A percentile compares a stretch with the other conserved stretches of the same genome.
Evolutionary conservation across 2,888 invertebrate genomes (phyloP).

Genomic region (Thymelicus lineola): DNA sequence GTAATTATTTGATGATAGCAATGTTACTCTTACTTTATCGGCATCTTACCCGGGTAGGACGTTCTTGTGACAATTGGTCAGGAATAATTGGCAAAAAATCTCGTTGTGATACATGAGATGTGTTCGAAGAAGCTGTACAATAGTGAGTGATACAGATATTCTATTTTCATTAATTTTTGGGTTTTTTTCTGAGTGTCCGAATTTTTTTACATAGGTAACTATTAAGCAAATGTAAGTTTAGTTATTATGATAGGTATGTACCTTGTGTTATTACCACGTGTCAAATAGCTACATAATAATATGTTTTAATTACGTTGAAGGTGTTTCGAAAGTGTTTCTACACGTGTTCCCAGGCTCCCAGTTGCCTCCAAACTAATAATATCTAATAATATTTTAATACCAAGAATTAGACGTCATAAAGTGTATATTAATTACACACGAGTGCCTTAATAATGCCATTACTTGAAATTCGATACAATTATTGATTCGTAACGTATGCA

Average conservation of each 20-base stretch:
- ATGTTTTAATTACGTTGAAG: no score
- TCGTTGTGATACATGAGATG: constrained; percentile 42
- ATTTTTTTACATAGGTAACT: no score
- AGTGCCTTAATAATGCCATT: constrained; percentile 28
- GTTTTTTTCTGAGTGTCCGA: not conserved
- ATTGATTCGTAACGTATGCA: constrained; percentile 13
- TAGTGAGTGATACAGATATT: constrained; percentile 53
- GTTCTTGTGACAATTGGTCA: constrained; percentile 12
- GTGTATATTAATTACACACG: constrained; percentile 9
- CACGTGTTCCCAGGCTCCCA: no score
- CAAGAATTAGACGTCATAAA: constrained; percentile 16
- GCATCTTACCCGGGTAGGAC: constrained; percentile 47
- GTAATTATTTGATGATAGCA: constrained; percentile 66
- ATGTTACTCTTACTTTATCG: constrained; percentile 58
- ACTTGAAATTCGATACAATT: constrained; percentile 22
- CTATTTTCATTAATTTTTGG: not conserved
- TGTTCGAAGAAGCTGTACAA: constrained; percentile 60
- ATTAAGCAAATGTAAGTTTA: no score
- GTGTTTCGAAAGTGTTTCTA: no score
- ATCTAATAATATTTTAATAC: constrained; percentile 9
- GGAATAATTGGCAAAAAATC: not conserved
- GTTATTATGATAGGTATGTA: no score
- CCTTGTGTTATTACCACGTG: no score
- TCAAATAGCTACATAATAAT: no score
- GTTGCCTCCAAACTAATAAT: not conserved